A percentile compares a stretch with the other conserved stretches of the same genome.
These are phyloP conservation scores for Chamaea fasciata DNA, from an alignment of 2,113 vertebrate species.

Conservation along the genomic window DNA sequence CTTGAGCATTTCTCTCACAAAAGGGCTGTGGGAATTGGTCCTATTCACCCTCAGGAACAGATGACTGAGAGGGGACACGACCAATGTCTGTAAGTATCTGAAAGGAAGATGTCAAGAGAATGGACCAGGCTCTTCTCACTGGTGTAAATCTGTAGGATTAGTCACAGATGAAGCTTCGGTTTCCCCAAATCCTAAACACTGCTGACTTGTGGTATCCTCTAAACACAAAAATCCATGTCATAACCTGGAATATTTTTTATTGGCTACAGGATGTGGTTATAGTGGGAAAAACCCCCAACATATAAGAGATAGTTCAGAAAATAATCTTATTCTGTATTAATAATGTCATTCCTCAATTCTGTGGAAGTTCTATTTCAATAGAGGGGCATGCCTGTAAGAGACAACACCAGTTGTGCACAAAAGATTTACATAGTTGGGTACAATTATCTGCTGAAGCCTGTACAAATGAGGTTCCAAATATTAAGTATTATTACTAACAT, in stretches of 20 bases:
- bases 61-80: too few relatives aligned
- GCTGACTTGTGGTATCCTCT: background rate
- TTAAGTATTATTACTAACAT: background rate
- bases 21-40: fast-evolving
- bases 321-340: background rate
- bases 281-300: background rate
- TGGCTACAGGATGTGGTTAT: background rate
- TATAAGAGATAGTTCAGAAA: background rate
- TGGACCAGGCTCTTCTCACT: background rate
- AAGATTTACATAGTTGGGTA: background rate
- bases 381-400: background rate
- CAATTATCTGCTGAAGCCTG: background rate
- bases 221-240: background rate
- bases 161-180: background rate
- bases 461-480: background rate
- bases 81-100: too few relatives aligned
- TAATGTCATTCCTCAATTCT: background rate
- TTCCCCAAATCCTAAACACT: background rate
- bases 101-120: background rate
- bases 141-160: background rate
- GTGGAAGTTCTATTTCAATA: background rate
- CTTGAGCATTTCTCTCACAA: background rate
- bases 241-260: background rate
- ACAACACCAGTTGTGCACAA: background rate
- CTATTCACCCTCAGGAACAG: background rate